These are phyloP conservation scores for Hypotaenidia philippensis DNA, from an alignment of 2,797 vertebrate genomes.

Conservation along the genomic window DNA sequence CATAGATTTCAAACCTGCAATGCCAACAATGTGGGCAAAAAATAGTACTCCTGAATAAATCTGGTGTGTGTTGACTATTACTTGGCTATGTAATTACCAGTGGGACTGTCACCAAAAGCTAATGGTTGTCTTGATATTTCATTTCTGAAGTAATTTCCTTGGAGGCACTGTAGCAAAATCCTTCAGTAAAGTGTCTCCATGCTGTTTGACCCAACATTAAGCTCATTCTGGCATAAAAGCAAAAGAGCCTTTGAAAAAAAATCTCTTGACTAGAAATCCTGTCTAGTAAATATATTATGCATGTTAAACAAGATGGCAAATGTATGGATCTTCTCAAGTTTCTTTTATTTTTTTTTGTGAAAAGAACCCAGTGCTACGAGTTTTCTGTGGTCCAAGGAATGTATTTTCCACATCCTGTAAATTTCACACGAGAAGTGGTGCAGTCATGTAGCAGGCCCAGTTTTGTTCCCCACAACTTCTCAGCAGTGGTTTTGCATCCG, in stretches of 20 bases:
- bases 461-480: not conserved
- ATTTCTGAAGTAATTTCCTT: not conserved
- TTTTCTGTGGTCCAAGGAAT: not conserved
- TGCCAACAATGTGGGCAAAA: not conserved
- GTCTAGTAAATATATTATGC: not conserved
- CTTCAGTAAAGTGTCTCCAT: not conserved
- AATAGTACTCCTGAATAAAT: not conserved
- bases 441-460: not conserved
- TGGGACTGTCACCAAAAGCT: not conserved
- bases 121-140: not conserved
- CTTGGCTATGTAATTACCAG: not conserved
- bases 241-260: not conserved
- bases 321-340: not conserved
- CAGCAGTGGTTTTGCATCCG: not conserved
- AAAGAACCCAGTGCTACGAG: not conserved
- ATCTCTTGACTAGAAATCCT: not conserved
- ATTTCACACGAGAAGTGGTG: not conserved
- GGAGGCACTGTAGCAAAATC: not conserved
- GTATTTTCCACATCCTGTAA: not conserved
- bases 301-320: not conserved
- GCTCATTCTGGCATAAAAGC: not conserved
- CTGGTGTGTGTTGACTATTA: not conserved
- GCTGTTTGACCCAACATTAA: not conserved
- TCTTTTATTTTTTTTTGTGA: not conserved
- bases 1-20: not conserved